phyloP scores from a whole-genome alignment of 53 echinoderm and acorn worm genomes.

The Antedon mediterranea region DNA sequence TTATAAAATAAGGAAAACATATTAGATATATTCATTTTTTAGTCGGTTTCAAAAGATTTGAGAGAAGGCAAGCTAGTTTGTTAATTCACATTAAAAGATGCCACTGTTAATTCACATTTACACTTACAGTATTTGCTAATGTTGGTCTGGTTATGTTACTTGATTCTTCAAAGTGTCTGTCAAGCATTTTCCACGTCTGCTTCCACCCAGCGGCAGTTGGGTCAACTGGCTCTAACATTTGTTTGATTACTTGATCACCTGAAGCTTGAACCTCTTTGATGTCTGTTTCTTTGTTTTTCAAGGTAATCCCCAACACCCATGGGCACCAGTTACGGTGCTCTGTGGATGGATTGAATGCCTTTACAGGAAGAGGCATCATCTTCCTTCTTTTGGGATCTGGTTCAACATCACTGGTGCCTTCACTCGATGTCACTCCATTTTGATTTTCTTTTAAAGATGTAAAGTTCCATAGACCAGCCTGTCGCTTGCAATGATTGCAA shows the following conservation, averaged over 20 bases:
- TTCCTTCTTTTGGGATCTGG: constrained; percentile 46
- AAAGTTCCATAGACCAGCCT: constrained; percentile 80
- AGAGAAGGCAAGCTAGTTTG: too few species aligned
- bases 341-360: constrained; percentile 37
- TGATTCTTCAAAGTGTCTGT: not conserved
- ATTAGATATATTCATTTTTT: too few species aligned
- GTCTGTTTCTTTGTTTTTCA: not conserved
- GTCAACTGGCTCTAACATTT: not conserved
- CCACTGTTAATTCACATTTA: not conserved
- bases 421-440: not conserved
- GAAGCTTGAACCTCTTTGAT: not conserved
- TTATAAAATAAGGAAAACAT: not conserved
- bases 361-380: constrained; percentile 9
- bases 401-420: constrained; percentile 14
- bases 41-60: too few species aligned
- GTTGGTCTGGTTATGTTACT: not conserved
- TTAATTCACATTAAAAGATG: too few species aligned
- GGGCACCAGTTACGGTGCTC: constrained; percentile 95
- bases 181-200: not conserved
- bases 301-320: constrained; percentile 15
- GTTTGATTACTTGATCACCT: not conserved
- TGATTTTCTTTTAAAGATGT: constrained; percentile 12
- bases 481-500: constrained; percentile 64
- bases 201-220: not conserved
- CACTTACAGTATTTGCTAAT: not conserved